Percentiles rank a stretch among this genome's conserved stretches.
phyloP scores from a whole-genome alignment of 1,140 invertebrate genomes.

The Berghia stephanieae region DNA sequence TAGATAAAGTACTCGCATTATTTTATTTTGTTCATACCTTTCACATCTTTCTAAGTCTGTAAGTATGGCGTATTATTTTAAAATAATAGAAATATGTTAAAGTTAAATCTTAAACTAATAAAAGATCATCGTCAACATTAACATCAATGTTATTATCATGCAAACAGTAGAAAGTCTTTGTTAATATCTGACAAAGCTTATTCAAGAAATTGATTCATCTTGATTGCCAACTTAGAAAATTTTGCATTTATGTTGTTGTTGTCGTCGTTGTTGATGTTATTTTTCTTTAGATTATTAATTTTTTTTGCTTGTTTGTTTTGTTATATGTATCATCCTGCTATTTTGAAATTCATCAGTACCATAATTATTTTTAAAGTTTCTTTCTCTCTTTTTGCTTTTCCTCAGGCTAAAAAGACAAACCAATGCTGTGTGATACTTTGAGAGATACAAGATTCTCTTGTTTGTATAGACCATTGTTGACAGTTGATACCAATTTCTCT shows the following conservation, averaged over 20 bases:
- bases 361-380: background rate
- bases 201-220: background rate
- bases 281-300: background rate
- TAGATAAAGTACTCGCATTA: background rate
- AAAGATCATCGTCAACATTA: background rate
- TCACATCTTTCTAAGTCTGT: background rate
- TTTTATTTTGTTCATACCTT: background rate
- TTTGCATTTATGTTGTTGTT: background rate
- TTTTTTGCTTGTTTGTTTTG: background rate
- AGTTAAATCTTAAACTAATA: background rate
- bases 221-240: background rate
- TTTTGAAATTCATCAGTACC: background rate
- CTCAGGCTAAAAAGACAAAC: constrained; percentile 65
- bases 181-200: too few species aligned
- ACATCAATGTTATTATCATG: too few species aligned
- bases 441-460: too few species aligned
- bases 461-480: too few species aligned
- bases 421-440: constrained; percentile 63
- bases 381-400: constrained; percentile 32
- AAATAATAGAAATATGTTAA: background rate
- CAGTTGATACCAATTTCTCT: too few species aligned
- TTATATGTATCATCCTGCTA: background rate
- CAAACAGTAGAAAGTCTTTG: too few species aligned
- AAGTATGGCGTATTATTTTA: background rate
- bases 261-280: background rate